Evolutionary conservation across 2,797 vertebrate genomes (phyloP).

Genomic region (Gadopsis marmoratus): DNA sequence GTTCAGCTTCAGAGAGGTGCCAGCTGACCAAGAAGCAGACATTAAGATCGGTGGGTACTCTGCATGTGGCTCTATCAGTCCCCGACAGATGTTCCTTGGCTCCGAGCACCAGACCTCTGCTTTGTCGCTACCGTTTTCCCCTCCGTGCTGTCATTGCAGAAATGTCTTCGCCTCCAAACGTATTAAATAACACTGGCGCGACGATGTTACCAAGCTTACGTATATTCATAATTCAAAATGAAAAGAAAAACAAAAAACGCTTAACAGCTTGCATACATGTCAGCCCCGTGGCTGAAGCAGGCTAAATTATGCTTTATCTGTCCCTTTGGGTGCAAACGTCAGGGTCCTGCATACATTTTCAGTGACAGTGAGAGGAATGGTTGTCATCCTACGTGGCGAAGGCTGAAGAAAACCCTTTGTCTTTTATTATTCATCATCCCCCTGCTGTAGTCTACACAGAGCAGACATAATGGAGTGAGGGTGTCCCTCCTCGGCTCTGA

Average conservation of each 20-base stretch:
- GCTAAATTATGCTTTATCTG: slow-evolving; percentile 50
- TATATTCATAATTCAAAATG: slow-evolving; percentile 61
- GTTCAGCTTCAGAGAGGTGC: slow-evolving; percentile 95
- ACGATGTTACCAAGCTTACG: slow-evolving; percentile 53
- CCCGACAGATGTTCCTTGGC: slow-evolving; percentile 57
- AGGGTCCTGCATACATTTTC: slow-evolving; percentile 55
- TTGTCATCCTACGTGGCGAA: slow-evolving; percentile 41
- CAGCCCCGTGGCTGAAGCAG: slow-evolving; percentile 24
- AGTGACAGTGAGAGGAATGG: slow-evolving; percentile 61
- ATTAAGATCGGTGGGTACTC: slow-evolving; percentile 91
- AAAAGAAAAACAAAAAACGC: slow-evolving; percentile 22
- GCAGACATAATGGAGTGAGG: slow-evolving; percentile 55
- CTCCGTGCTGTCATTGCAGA: slow-evolving; percentile 39
- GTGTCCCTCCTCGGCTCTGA: slow-evolving; percentile 66
- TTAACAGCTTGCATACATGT: slow-evolving; percentile 66
- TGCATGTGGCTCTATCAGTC: slow-evolving; percentile 32
- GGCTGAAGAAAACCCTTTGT: slow-evolving; percentile 46
- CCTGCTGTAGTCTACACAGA: slow-evolving; percentile 47
- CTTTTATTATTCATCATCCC: slow-evolving; percentile 58
- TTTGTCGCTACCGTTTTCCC: slow-evolving; percentile 53
- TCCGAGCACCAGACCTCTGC: slow-evolving; percentile 31
- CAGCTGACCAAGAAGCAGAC: slow-evolving; percentile 88
- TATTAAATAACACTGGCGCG: slow-evolving; percentile 48
- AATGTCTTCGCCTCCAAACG: slow-evolving; percentile 41
- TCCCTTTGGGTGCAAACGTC: slow-evolving; percentile 51